Conservation (phyloP, 92 coral and sea anemone genomes). For the Montipora capitata region DNA sequence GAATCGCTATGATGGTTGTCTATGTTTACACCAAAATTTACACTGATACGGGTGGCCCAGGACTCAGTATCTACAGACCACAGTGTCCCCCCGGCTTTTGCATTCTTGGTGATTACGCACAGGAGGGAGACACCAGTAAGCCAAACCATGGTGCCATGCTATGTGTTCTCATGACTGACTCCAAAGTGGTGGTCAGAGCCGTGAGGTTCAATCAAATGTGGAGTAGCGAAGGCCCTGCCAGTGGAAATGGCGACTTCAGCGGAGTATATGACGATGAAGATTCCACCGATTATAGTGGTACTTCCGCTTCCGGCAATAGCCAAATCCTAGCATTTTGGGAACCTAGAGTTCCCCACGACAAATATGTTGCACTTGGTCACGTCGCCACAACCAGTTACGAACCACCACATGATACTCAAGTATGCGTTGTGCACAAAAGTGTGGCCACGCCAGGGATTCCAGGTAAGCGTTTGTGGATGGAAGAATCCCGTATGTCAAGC, state of each 20-base stretch:
- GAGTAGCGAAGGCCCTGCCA: conserved; percentile 67
- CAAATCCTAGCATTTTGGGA: conserved; percentile 79
- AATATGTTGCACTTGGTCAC: conserved; percentile 78
- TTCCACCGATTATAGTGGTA: conserved; percentile 46
- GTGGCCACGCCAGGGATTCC: conserved; percentile 68
- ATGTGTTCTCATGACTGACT: conserved; percentile 57
- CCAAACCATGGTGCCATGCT: conserved; percentile 85
- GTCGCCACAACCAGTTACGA: conserved; percentile 76
- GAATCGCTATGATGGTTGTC: conserved; percentile 58
- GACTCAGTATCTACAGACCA: conserved; percentile 84
- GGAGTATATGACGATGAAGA: conserved; percentile 58
- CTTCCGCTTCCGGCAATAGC: conserved; percentile 57
- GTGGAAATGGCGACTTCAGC: conserved; percentile 24
- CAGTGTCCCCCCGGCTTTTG: conserved; percentile 91
- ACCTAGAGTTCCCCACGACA: conserved; percentile 72
- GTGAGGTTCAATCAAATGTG: conserved; percentile 76
- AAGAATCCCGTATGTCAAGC: conserved; percentile 70
- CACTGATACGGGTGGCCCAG: conserved; percentile 69
- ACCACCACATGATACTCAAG: conserved; percentile 57
- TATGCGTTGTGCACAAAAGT: conserved; percentile 82
- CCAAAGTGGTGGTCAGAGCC: conserved; percentile 57
- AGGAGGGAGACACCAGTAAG: conserved; percentile 66
- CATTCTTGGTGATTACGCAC: conserved; percentile 89
- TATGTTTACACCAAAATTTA: conserved; percentile 72
- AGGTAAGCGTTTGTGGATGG: conserved; percentile 83